A percentile compares a stretch with the other conserved stretches of the same genome.
phyloP scores from a whole-genome alignment of 1,140 invertebrate genomes.

The Pseudoatta argentina region DNA sequence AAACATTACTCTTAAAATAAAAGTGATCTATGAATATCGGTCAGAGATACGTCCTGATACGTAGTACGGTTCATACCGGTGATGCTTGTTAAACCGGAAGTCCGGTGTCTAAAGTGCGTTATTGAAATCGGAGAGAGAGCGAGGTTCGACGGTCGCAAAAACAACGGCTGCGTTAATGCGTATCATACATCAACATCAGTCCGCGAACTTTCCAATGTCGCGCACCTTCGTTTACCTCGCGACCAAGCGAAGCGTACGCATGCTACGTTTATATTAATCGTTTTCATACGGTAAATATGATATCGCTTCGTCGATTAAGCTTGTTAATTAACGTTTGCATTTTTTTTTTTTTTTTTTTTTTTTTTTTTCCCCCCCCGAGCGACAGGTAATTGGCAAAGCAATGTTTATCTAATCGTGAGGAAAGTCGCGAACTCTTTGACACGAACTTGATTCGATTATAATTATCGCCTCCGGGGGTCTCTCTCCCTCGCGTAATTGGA shows the following conservation, averaged over 20 bases:
- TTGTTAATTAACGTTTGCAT: constrained; percentile 34
- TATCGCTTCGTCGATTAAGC: not conserved
- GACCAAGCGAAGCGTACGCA: not conserved
- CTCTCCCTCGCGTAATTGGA: not conserved
- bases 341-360: not conserved
- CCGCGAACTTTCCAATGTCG: constrained; percentile 69
- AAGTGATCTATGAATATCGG: too few species aligned
- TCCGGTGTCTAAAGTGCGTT: constrained; percentile 44
- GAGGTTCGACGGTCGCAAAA: constrained; percentile 45
- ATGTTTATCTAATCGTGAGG: constrained; percentile 54
- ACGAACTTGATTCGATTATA: constrained; percentile 43
- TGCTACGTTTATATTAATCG: not conserved
- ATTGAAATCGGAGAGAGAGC: constrained; percentile 44
- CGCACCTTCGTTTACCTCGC: constrained; percentile 51
- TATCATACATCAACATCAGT: constrained; percentile 50
- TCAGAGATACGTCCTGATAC: too few species aligned
- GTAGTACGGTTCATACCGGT: not conserved
- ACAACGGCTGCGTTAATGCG: not conserved
- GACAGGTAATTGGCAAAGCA: not conserved
- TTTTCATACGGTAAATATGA: constrained; percentile 36
- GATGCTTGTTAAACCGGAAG: constrained; percentile 62
- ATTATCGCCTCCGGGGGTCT: constrained; percentile 15
- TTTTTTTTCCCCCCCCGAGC: not conserved
- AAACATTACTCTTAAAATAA: too few species aligned
- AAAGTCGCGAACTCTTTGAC: constrained; percentile 25